Evolutionary conservation across 2,113 vertebrate genomes (phyloP).

Genomic region (Plestiodon gilberti): DNA sequence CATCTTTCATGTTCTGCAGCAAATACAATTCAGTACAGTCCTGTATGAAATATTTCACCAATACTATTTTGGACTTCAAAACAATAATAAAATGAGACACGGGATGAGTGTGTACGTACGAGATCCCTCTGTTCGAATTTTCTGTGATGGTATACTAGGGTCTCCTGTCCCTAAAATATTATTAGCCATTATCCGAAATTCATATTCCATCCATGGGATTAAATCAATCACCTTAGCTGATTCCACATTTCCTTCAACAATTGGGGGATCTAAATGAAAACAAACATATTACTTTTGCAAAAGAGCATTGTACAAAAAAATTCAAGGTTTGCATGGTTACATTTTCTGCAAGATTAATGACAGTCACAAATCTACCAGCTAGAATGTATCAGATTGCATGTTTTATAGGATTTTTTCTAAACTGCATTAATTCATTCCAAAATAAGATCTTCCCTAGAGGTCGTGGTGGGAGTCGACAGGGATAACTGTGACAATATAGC

Average conservation of each 20-base stretch:
- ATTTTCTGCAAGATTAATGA: not conserved
- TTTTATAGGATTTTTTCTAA: not conserved
- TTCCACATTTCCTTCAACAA: conserved; percentile 94
- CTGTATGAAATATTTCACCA: not conserved
- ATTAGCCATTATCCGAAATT: conserved; percentile 92
- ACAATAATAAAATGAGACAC: not conserved
- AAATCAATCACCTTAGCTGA: conserved; percentile 87
- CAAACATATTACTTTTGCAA: conserved; percentile 17
- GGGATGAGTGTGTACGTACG: conserved; percentile 75
- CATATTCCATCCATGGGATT: conserved; percentile 96
- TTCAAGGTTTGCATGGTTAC: not conserved
- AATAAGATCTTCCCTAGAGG: not conserved
- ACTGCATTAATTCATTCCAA: not conserved
- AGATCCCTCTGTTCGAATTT: conserved; percentile 85
- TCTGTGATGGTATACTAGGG: conserved; percentile 87
- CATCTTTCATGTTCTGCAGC: not conserved
- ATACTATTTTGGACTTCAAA: not conserved
- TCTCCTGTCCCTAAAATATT: conserved; percentile 93
- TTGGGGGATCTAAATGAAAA: conserved; percentile 80
- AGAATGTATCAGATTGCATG: not conserved
- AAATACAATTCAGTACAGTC: not conserved
- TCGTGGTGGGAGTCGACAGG: conserved; percentile 1
- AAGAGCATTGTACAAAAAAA: conserved; percentile 4
- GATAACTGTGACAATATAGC: not conserved
- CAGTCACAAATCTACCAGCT: not conserved